Evolutionary conservation across 2,888 invertebrate genomes (phyloP).

Genomic region (Cryptophagus acutangulus): DNA sequence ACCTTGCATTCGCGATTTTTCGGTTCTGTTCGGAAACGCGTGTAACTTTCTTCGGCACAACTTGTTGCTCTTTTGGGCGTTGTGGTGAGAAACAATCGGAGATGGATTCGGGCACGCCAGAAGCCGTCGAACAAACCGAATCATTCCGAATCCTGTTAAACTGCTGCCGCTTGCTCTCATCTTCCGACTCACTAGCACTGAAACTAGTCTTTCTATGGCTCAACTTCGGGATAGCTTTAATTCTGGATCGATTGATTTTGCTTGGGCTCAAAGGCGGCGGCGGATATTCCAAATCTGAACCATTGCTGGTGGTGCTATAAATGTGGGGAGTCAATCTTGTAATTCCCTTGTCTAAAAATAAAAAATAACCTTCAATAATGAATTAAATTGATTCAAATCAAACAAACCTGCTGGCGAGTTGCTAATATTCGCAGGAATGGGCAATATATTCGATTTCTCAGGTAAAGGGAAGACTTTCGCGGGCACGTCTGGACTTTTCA

Average conservation of each 20-base stretch:
- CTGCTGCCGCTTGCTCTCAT: conserved; percentile 49
- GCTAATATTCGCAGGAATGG: neutral
- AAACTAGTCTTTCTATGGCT: conserved; percentile 57
- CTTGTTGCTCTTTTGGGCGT: conserved; percentile 25
- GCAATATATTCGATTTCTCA: conserved; percentile 5
- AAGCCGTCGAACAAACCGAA: conserved; percentile 41
- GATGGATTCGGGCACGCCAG: conserved; percentile 28
- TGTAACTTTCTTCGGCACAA: conserved; percentile 37
- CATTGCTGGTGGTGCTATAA: conserved; percentile 6
- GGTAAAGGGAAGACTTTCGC: no score
- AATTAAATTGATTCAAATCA: no score
- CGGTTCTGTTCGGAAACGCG: conserved; percentile 49
- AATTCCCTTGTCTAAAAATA: conserved; percentile 19
- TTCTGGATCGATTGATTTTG: conserved; percentile 60
- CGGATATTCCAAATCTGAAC: conserved; percentile 35
- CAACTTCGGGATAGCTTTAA: conserved; percentile 64
- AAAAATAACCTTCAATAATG: conserved; percentile 3
- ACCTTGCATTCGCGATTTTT: conserved; percentile 53
- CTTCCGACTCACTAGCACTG: conserved; percentile 67
- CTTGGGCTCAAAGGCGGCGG: conserved; percentile 53
- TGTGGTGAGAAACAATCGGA: conserved; percentile 27
- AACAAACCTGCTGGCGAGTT: neutral
- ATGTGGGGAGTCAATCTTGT: conserved; percentile 4
- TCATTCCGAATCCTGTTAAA: conserved; percentile 43
- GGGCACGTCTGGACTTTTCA: no score